Evolutionary conservation across 2,797 vertebrate genomes (phyloP).

Genomic region (Tangara arthus): DNA sequence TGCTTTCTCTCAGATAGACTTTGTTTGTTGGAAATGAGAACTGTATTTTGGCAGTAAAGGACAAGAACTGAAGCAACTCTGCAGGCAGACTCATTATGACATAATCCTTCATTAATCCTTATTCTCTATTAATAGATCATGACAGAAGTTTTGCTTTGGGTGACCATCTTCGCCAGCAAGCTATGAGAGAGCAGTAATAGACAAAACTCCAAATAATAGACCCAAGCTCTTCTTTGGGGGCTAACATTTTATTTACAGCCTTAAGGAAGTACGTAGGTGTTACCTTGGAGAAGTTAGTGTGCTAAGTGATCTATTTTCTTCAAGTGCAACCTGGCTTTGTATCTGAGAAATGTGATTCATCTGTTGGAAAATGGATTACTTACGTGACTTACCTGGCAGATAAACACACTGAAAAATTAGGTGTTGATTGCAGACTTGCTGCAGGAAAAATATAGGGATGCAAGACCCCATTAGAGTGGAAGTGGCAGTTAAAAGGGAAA

Average conservation of each 20-base stretch:
- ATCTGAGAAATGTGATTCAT: background rate
- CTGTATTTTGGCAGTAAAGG: slow-evolving; percentile 86
- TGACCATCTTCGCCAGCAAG: slow-evolving; percentile 71
- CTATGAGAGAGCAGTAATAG: slow-evolving; percentile 28
- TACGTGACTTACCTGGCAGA: background rate
- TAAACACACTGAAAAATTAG: background rate
- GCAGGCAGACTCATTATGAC: slow-evolving; percentile 84
- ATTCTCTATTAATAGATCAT: slow-evolving; percentile 85
- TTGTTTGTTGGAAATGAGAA: slow-evolving; percentile 91
- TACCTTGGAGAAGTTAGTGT: background rate
- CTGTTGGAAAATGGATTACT: background rate
- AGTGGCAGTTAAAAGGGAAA: background rate
- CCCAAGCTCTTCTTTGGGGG: slow-evolving; percentile 35
- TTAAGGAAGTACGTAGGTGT: background rate
- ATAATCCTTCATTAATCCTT: slow-evolving; percentile 87
- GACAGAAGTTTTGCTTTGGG: slow-evolving; percentile 76
- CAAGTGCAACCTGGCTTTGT: background rate
- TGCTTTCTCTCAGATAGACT: slow-evolving; percentile 86
- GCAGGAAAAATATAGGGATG: background rate
- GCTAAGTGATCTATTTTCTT: background rate
- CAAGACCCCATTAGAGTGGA: background rate
- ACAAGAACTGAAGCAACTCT: slow-evolving; percentile 75
- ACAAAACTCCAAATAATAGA: slow-evolving; percentile 26
- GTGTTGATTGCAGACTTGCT: background rate
- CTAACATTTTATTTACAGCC: slow-evolving; percentile 24